Base-by-base conservation (phyloP, 2,113 vertebrate species). In the Chaetorhynchus papuensis region DNA sequence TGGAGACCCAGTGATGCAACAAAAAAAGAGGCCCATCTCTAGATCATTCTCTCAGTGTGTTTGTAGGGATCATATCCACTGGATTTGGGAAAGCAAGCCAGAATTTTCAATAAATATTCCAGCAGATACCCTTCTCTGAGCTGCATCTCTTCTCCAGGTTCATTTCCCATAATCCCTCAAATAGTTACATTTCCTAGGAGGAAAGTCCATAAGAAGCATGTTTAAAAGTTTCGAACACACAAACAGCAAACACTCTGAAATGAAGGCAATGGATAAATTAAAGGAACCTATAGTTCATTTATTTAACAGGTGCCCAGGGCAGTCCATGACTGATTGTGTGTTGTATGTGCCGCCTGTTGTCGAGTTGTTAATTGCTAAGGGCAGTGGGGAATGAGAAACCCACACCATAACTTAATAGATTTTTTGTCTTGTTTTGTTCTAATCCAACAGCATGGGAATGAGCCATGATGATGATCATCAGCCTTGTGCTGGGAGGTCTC, bases 391-490 rank as follows among this genome's bases (percentile, higher is more conserved):
- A 56, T 35, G 52, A 92, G 57, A 91, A 85, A 49, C n/a, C n/a
- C 30, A 35, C 50, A 72, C 30, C 18, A 26, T 59, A 66, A 53
- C 17, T 16, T 78, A 53, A 88, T 26, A 15, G n/a, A 39, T 16
- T 45, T 50, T 95, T 60, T 95, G 39, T 95, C 57, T 87, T 95
- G 33, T 82, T 39, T 61, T 85, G 59, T 87, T 94, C 87, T 57
- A 42, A 84, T 75, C 30, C 26, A 53, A 94, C 96, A 99, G 99
- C 96, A 98, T 99, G 98, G 99, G 99, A 22, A 99, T 99, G 98
- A 99, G 98, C 95, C 99, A 99, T 4, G 99, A 99, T 5, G 99
- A 99, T 2, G 99, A 99, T 78, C 99, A 99, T 45, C 92, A 98
- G 6, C 97, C 98, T 60, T 99, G 99, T 52, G 98, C 98, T 1